These are phyloP conservation scores for Dichetophora obliterata DNA, from an alignment of 2,888 invertebrate species.

Conservation along the genomic window DNA sequence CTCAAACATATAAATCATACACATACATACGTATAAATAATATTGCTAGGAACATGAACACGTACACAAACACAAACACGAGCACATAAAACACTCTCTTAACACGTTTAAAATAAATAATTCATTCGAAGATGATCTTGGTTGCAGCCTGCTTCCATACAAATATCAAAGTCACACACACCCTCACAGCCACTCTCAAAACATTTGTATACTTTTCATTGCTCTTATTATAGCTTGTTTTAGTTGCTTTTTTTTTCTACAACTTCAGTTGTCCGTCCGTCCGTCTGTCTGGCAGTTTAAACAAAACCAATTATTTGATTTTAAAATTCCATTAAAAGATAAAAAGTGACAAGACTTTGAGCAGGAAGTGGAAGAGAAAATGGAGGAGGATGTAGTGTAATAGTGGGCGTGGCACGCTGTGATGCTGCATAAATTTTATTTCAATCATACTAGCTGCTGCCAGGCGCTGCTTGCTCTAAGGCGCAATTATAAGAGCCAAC, in stretches of 20 bases:
- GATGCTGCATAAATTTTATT: constrained; percentile 22
- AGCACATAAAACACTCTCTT: too few relatives aligned
- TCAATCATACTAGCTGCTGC: constrained; percentile 17
- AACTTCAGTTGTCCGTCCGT: background rate
- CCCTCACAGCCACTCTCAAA: background rate
- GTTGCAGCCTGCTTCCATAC: background rate
- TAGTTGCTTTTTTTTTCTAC: background rate
- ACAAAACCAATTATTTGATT: constrained; percentile 62
- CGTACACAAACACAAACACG: too few relatives aligned
- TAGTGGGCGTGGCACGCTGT: background rate
- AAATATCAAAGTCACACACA: background rate
- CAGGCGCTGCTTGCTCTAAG: constrained; percentile 7
- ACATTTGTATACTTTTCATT: background rate
- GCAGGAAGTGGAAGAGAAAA: constrained; percentile 1
- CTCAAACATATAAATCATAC: too few relatives aligned
- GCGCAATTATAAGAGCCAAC: constrained; percentile 38
- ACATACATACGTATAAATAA: too few relatives aligned
- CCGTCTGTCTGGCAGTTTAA: constrained; percentile 6
- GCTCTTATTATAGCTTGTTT: background rate
- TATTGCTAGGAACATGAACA: too few relatives aligned
- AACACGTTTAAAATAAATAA: constrained; percentile 10
- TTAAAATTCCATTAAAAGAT: constrained; percentile 63
- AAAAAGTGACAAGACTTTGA: constrained; percentile 50
- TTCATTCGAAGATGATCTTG: constrained; percentile 11
- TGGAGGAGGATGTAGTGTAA: background rate